These are phyloP conservation scores for Tribolium castaneum DNA, from an alignment of 1,140 invertebrate genomes.

Conservation along the genomic window DNA sequence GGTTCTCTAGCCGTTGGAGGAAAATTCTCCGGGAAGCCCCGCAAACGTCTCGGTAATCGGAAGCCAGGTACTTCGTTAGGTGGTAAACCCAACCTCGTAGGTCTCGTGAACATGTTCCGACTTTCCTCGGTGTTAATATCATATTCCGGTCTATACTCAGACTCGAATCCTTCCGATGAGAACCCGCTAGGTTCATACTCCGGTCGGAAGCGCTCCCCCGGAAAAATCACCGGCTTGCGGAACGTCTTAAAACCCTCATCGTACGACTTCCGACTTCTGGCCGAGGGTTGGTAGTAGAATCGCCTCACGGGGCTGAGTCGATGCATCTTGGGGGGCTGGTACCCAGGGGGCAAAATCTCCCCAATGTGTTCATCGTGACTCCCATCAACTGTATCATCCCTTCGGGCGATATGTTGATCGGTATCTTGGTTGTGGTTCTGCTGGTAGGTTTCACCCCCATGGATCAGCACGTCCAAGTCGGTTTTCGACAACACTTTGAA, in stretches of 20 bases:
- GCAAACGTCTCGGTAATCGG: slow-evolving; percentile 55
- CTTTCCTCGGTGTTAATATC: slow-evolving; percentile 1
- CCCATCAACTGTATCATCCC: slow-evolving; percentile 53
- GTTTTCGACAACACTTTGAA: slow-evolving; percentile 54
- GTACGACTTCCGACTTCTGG: slow-evolving; percentile 48
- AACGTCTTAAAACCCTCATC: slow-evolving; percentile 47
- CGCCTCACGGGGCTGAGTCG: slow-evolving; percentile 3
- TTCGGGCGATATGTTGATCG: slow-evolving; percentile 34
- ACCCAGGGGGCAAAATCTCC: slow-evolving; percentile 60
- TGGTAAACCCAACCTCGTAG: slow-evolving; percentile 41
- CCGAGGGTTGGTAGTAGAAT: background rate
- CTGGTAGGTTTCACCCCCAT: slow-evolving; percentile 48
- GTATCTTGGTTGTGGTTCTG: slow-evolving; percentile 37
- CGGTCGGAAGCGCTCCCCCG: slow-evolving; percentile 49
- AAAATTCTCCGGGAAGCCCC: slow-evolving; percentile 41
- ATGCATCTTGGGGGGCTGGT: slow-evolving; percentile 38
- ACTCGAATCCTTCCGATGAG: slow-evolving; percentile 49
- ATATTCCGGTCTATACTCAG: background rate
- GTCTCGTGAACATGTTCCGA: slow-evolving; percentile 17
- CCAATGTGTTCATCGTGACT: slow-evolving; percentile 61
- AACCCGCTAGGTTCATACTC: slow-evolving; percentile 50
- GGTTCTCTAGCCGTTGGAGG: slow-evolving; percentile 46
- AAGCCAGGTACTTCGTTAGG: slow-evolving; percentile 51
- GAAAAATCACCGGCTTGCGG: slow-evolving; percentile 51
- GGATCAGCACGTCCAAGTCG: slow-evolving; percentile 52